These are phyloP conservation scores for Drosophila jambulina DNA, from an alignment of 1,140 invertebrate species.

Conservation along the genomic window DNA sequence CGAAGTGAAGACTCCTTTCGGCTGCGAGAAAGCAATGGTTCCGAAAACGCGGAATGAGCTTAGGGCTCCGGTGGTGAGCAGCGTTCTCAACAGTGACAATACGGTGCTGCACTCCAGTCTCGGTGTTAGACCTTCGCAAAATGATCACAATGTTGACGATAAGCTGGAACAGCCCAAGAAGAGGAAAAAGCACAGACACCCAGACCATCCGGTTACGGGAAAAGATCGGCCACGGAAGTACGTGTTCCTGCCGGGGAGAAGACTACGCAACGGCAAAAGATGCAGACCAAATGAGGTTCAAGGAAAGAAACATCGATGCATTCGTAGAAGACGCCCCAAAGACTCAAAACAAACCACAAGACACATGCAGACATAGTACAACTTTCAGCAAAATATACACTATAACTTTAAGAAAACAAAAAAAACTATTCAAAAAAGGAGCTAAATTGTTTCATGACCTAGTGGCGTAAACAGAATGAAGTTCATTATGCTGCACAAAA, in stretches of 20 bases:
- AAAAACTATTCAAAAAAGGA: no score
- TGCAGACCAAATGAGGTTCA: constrained; percentile 56
- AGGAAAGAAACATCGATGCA: constrained; percentile 36
- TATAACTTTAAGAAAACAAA: no score
- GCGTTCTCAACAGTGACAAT: neutral
- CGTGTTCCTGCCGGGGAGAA: constrained; percentile 43
- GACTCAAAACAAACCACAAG: neutral
- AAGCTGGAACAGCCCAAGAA: neutral
- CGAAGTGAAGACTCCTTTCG: constrained; percentile 27
- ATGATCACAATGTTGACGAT: neutral
- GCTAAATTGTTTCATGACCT: no score
- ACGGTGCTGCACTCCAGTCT: neutral
- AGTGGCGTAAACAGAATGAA: no score
- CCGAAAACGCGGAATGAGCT: neutral
- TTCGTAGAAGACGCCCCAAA: constrained; percentile 23
- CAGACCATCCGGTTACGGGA: neutral
- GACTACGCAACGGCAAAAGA: neutral
- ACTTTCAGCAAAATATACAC: neutral
- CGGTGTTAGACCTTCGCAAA: neutral
- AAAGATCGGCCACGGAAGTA: constrained; percentile 23
- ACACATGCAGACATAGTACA: neutral
- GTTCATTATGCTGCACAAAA: no score
- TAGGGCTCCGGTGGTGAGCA: neutral
- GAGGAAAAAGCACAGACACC: neutral
- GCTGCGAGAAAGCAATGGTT: constrained; percentile 7